Percentiles rank a stretch among this genome's conserved stretches.
phyloP scores from a whole-genome alignment of 1,140 invertebrate species.

The Saccostrea cuccullata region DNA sequence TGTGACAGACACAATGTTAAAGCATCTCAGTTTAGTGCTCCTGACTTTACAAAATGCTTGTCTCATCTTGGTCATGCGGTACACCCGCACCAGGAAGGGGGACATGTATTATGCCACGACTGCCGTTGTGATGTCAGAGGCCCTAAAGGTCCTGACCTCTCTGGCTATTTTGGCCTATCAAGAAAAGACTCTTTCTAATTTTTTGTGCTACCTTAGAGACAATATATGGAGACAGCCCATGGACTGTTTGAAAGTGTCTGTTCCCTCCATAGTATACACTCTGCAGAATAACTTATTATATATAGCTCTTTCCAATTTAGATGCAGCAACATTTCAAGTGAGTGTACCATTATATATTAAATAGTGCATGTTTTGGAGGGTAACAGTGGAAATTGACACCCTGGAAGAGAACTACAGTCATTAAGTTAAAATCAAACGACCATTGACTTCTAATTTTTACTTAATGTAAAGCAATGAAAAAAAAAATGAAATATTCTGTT shows the following conservation, averaged over 20 bases:
- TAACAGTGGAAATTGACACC: neutral
- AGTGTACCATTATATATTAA: neutral
- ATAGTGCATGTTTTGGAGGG: neutral
- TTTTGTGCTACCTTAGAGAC: slow-evolving; percentile 76
- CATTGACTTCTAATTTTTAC: too few species aligned
- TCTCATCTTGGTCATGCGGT: slow-evolving; percentile 95
- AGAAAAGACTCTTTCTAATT: slow-evolving; percentile 81
- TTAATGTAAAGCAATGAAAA: too few species aligned
- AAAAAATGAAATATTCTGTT: too few species aligned
- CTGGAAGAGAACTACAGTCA: neutral
- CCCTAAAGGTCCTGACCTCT: slow-evolving; percentile 94
- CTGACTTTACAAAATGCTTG: slow-evolving; percentile 96
- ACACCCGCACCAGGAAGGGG: slow-evolving; percentile 90
- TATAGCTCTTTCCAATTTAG: slow-evolving; percentile 96
- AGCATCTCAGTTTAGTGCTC: slow-evolving; percentile 88
- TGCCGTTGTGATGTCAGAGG: slow-evolving; percentile 97
- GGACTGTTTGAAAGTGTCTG: slow-evolving; percentile 89
- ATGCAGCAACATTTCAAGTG: slow-evolving; percentile 99
- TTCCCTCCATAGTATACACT: slow-evolving; percentile 96
- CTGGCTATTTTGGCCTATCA: slow-evolving; percentile 88
- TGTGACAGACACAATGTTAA: slow-evolving; percentile 56
- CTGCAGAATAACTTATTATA: slow-evolving; percentile 99
- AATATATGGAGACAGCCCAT: slow-evolving; percentile 87
- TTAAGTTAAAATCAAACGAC: neutral
- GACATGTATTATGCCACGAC: slow-evolving; percentile 96